Evolutionary conservation across 2,113 vertebrate genomes (phyloP).

Genomic region (Aplodontia rufa): DNA sequence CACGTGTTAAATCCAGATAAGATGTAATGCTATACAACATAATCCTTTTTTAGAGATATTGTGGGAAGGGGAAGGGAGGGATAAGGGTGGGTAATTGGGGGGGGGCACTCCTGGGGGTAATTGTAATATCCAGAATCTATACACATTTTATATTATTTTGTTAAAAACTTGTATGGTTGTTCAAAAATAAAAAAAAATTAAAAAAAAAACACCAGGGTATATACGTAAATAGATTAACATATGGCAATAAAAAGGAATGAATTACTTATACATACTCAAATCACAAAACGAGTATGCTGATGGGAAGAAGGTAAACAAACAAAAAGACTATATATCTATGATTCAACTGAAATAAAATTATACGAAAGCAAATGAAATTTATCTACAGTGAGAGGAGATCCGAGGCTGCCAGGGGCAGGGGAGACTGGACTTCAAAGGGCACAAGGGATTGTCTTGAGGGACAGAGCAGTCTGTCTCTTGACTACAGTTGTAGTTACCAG

Average conservation of each 20-base stretch:
- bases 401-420: neutral
- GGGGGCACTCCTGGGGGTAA: too few species aligned
- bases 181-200: too few species aligned
- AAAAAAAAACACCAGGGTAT: neutral
- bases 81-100: too few species aligned
- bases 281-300: neutral
- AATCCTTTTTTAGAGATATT: too few species aligned
- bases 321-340: neutral
- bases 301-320: neutral
- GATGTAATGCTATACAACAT: too few species aligned
- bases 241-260: neutral
- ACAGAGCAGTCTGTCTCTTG: neutral
- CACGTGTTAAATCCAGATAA: too few species aligned
- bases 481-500: neutral
- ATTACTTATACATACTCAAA: neutral
- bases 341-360: neutral
- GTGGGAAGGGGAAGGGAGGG: too few species aligned
- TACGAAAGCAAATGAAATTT: neutral
- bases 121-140: too few species aligned
- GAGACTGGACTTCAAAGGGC: neutral
- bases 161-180: too few species aligned
- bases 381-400: neutral
- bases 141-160: too few species aligned
- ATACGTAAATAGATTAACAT: neutral
- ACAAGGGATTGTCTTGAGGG: neutral